These are phyloP conservation scores for Monochamus alternatus DNA, from an alignment of 2,888 invertebrate species.

Conservation along the genomic window DNA sequence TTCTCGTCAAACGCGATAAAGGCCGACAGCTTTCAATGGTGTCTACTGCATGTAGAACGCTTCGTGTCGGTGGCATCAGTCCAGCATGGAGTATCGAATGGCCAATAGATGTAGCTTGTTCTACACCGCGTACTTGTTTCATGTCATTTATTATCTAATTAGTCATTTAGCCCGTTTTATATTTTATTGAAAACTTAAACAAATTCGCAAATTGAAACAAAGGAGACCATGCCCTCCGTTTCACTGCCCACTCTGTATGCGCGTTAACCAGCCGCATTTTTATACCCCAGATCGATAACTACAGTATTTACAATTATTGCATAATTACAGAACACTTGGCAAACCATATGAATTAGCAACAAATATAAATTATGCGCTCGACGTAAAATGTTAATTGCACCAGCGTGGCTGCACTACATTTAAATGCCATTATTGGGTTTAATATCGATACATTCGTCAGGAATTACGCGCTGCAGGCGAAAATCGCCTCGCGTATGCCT, in stretches of 20 bases:
- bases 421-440: slow-evolving; percentile 39
- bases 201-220: too few relatives aligned
- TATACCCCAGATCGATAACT: slow-evolving; percentile 2
- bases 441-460: slow-evolving; percentile 41
- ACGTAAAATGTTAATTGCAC: slow-evolving; percentile 37
- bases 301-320: slow-evolving; percentile 21
- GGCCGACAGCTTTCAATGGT: too few relatives aligned
- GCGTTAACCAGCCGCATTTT: slow-evolving; percentile 1
- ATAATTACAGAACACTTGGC: slow-evolving; percentile 35
- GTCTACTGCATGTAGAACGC: too few relatives aligned
- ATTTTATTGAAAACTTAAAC: too few relatives aligned
- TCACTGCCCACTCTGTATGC: not conserved
- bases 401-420: slow-evolving; percentile 25
- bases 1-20: too few relatives aligned
- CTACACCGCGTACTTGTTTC: too few relatives aligned
- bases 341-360: slow-evolving; percentile 36
- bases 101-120: too few relatives aligned
- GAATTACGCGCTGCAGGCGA: slow-evolving; percentile 29
- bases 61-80: too few relatives aligned
- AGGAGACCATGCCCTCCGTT: too few relatives aligned
- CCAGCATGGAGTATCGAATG: too few relatives aligned
- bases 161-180: too few relatives aligned
- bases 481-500: slow-evolving; percentile 31
- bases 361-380: slow-evolving; percentile 33
- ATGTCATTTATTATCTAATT: too few relatives aligned